phyloP scores from a whole-genome alignment of 2,797 vertebrate genomes.

The Mormyrops boulengeri region DNA sequence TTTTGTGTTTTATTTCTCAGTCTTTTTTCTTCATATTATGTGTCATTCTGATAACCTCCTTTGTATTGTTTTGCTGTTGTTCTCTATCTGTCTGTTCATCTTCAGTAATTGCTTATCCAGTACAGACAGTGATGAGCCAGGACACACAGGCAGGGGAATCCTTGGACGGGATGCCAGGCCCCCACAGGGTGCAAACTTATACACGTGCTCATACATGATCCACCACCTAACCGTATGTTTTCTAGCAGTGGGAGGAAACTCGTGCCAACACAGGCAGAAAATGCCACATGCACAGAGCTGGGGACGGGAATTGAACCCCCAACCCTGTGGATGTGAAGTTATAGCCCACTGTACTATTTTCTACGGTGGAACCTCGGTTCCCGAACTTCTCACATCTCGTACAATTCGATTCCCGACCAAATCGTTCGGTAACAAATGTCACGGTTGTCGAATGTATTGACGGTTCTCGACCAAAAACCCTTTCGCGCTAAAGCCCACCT shows the following conservation, averaged over 20 bases:
- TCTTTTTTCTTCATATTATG: not conserved
- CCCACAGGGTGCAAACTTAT: not conserved
- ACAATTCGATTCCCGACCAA: not conserved
- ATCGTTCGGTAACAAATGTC: not conserved
- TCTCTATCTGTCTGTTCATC: not conserved
- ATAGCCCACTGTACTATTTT: not conserved
- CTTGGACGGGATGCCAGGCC: not conserved
- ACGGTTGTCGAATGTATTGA: no score
- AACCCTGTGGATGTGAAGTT: not conserved
- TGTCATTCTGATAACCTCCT: not conserved
- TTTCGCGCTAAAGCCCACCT: not conserved
- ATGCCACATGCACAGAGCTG: not conserved
- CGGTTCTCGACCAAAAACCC: not conserved
- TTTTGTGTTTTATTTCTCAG: not conserved
- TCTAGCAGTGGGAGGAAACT: not conserved
- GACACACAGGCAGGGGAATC: not conserved
- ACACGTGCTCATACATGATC: not conserved
- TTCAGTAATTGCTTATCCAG: not conserved
- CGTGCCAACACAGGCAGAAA: not conserved
- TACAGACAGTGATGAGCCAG: not conserved
- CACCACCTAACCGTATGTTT: not conserved
- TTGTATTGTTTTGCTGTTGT: not conserved
- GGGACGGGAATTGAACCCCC: not conserved
- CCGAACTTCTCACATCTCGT: not conserved
- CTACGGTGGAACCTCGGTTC: not conserved